Evolutionary conservation across 2,888 invertebrate genomes (phyloP), one percentile per base, ranked within the genome.

Genomic region (Sarcophaga caerulescens): DNA sequence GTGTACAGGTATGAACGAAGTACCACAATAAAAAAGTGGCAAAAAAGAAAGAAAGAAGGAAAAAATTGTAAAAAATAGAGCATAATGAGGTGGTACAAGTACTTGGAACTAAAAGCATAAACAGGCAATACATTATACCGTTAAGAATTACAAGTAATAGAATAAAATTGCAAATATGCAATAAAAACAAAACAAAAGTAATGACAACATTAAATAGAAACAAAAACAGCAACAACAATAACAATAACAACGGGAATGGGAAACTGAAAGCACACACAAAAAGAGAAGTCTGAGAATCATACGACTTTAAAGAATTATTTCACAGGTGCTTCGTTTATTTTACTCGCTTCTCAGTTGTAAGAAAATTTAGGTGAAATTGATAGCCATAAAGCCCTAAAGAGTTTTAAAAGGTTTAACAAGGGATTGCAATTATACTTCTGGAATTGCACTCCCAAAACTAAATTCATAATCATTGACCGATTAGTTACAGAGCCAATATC

Each of bases 21-120:
- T 52, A 17, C 4, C 17, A 17, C 35, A 47, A 47, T 47, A 47
- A 14, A 47, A 14, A 4, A 14, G 8, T 14, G 47, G 2, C 3
- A 52, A 4, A 14, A 14, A 12, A 23, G 4, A 17, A 52, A 52
- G 5, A 14, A 52, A 14, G 11, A 11, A 47, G 1, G 45, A 47
- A 47, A 44, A 44, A 63, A 23, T 23, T 21, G 21, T 25, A 47
- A 63, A 74, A 74, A 63, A 21, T 25, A 66, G 19, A 75, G 47
- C 65, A 62, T 75, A 75, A 75, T 63, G 74, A 63, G 35, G 35
- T 35, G 8, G 35, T 65, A 52, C 74, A 65, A 63, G 75, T 75
- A 75, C 65, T 25, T 75, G 65, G 52, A 66, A 65, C 57, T 45
- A 66, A 66, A 66, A 12, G 66, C 66, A 66, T 35, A 66, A 12